These are phyloP conservation scores for Drosophila robusta DNA, from an alignment of 2,888 invertebrate genomes.

Conservation along the genomic window DNA sequence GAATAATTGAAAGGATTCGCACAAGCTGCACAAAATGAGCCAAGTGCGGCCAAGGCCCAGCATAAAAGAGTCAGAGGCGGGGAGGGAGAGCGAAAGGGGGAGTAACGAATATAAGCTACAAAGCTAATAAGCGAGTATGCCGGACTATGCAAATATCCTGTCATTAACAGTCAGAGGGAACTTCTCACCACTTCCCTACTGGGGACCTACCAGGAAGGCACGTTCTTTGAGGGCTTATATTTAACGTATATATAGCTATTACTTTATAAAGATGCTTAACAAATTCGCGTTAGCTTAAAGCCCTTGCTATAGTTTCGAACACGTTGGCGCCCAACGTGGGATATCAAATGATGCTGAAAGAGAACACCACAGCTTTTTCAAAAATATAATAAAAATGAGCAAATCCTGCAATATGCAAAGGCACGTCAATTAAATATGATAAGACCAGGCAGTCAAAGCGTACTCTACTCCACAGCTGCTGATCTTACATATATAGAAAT, in stretches of 20 bases:
- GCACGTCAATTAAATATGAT: no score
- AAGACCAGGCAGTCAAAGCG: no score
- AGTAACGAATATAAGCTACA: background rate
- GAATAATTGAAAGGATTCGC: slow-evolving; percentile 79
- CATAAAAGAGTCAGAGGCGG: background rate
- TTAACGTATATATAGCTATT: no score
- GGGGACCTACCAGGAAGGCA: no score
- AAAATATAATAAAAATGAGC: no score
- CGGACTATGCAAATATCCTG: background rate
- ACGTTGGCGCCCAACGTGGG: background rate
- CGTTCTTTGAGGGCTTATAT: no score
- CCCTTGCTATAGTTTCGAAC: background rate
- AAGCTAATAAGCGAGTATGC: background rate
- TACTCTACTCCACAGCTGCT: background rate
- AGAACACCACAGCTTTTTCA: no score
- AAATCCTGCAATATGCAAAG: no score
- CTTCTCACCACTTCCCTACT: background rate
- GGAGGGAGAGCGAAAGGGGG: background rate
- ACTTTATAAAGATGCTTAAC: no score
- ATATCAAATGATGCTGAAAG: background rate
- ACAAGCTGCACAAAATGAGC: slow-evolving; percentile 56
- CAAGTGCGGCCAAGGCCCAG: slow-evolving; percentile 14
- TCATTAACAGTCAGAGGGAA: background rate
- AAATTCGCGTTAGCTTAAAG: no score
- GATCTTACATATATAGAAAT: background rate